Conservation (phyloP, 2,113 vertebrate species). For the Macquaria ambigua region DNA sequence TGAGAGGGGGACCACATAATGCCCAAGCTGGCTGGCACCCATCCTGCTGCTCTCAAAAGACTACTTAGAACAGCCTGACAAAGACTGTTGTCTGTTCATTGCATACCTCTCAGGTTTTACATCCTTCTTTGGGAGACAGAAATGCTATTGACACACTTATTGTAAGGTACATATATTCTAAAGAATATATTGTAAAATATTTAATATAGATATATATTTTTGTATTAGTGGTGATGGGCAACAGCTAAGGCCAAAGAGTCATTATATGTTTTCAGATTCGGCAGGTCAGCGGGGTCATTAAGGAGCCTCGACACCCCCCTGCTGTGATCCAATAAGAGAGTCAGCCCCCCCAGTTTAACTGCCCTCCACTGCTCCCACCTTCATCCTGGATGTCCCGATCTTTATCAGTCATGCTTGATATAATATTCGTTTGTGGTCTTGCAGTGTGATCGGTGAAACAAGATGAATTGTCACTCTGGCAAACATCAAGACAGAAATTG, state of each 20-base stretch:
- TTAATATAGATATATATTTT: background rate
- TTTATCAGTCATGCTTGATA: constrained; percentile 12
- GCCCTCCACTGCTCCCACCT: too few relatives aligned
- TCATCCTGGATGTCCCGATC: background rate
- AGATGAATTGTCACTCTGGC: background rate
- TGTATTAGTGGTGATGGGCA: background rate
- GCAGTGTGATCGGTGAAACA: background rate
- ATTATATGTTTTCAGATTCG: background rate
- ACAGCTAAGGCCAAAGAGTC: background rate
- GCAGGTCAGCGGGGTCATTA: background rate
- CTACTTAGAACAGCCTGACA: constrained; percentile 26
- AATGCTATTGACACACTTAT: background rate
- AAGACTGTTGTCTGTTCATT: constrained; percentile 26
- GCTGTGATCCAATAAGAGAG: constrained; percentile 11
- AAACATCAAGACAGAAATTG: background rate
- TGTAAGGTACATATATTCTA: background rate
- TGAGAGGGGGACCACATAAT: constrained; percentile 63
- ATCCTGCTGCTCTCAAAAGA: constrained; percentile 47
- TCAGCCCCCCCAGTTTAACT: background rate
- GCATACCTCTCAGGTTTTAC: constrained; percentile 23
- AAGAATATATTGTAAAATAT: background rate
- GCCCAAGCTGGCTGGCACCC: constrained; percentile 66
- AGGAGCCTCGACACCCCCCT: background rate
- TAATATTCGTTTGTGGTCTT: constrained; percentile 5
- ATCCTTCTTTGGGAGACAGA: constrained; percentile 2